Conservation (phyloP, 2,113 vertebrate genomes). For the Gadus chalcogrammus region DNA sequence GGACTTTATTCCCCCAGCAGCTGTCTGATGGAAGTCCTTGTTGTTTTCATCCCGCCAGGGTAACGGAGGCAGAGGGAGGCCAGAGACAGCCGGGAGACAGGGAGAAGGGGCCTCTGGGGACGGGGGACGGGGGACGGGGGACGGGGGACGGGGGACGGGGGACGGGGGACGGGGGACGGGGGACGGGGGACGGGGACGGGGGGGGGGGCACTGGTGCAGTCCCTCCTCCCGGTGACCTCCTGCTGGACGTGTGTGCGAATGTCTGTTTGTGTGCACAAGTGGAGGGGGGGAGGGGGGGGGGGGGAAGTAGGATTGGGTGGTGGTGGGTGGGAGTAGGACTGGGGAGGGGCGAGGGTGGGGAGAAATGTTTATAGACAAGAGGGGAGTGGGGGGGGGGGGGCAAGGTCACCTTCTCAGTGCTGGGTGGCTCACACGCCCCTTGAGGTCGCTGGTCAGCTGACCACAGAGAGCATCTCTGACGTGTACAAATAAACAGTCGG, state of each 20-base stretch:
- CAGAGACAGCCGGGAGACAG: neutral
- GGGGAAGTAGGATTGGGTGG: conserved; percentile 21
- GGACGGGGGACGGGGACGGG: neutral
- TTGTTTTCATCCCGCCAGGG: neutral
- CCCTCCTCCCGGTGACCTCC: conserved; percentile 32
- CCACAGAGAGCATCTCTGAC: conserved; percentile 39
- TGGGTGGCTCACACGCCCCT: conserved; percentile 39
- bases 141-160: neutral
- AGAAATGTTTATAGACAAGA: conserved; percentile 33
- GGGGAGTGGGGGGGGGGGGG: neutral
- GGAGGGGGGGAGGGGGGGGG: neutral
- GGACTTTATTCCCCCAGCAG: neutral
- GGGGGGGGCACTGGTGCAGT: conserved; percentile 3
- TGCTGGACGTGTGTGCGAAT: neutral
- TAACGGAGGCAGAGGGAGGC: neutral
- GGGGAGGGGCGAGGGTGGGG: neutral
- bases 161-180: too few species aligned
- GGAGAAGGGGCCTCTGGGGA: too few species aligned
- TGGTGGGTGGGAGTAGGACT: neutral
- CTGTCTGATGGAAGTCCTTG: neutral
- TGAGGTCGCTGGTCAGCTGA: conserved; percentile 34
- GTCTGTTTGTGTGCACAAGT: too few species aligned
- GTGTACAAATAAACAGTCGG: conserved; percentile 32
- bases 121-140: too few species aligned
- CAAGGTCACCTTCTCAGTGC: conserved; percentile 44